A percentile compares a stretch with the other conserved stretches of the same genome.
phyloP scores from a whole-genome alignment of 2,797 vertebrate genomes.

The Lacerta viridis region DNA sequence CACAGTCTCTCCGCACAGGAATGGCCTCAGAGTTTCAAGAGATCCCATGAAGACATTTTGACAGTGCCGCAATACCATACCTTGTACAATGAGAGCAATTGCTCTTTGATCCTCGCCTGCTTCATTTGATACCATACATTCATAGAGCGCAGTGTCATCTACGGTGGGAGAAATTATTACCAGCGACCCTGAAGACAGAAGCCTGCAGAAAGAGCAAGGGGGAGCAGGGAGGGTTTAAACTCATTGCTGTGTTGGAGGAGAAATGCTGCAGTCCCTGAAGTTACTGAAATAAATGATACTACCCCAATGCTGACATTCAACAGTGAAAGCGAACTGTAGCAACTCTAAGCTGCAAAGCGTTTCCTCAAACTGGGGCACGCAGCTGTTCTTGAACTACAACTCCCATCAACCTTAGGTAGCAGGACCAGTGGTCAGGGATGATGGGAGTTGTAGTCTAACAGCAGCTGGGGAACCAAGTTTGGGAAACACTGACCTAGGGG shows the following conservation, averaged over 20 bases:
- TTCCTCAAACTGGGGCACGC: no score
- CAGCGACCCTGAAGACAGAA: conserved; percentile 94
- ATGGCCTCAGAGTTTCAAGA: not conserved
- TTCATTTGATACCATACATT: conserved; percentile 90
- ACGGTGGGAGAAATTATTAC: conserved; percentile 93
- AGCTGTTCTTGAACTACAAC: no score
- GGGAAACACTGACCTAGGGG: not conserved
- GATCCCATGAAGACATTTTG: not conserved
- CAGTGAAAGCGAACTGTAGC: not conserved
- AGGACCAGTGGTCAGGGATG: no score
- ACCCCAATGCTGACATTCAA: not conserved
- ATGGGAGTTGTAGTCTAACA: no score
- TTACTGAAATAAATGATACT: not conserved
- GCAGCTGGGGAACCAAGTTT: no score
- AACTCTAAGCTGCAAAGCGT: not conserved
- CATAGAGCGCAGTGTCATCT: conserved; percentile 91
- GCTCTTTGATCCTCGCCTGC: conserved; percentile 89
- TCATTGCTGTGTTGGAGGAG: not conserved
- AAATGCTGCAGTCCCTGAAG: not conserved
- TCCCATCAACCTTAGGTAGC: no score
- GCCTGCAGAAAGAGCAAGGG: conserved; percentile 78
- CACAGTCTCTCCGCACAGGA: not conserved
- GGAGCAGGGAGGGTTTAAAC: not conserved
- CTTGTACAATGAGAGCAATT: conserved; percentile 91
- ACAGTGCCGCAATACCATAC: conserved; percentile 75